Conservation (phyloP, 2,888 invertebrate genomes). For the Liodrosophila aerea region DNA sequence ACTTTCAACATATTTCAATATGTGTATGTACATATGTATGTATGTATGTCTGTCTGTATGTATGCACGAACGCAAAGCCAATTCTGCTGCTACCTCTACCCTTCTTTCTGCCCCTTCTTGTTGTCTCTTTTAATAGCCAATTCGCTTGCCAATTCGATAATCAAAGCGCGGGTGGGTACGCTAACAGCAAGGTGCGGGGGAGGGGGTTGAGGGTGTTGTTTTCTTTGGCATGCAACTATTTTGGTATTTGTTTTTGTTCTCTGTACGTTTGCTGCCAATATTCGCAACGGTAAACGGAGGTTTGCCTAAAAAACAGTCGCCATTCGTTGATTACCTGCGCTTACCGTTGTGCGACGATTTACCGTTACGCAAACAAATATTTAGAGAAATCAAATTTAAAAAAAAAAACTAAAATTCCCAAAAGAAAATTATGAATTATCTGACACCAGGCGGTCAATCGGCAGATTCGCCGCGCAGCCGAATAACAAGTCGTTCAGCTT, state of each 20-base stretch:
- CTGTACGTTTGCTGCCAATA: background rate
- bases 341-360: constrained; percentile 10
- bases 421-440: constrained; percentile 44
- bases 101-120: constrained; percentile 2
- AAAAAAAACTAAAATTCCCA: constrained; percentile 5
- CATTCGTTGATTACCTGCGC: constrained; percentile 31
- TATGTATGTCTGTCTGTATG: no score
- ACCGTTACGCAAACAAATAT: constrained; percentile 23
- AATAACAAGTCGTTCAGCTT: constrained; percentile 38
- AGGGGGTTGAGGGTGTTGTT: constrained; percentile 5
- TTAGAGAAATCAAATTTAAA: constrained; percentile 11
- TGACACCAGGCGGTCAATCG: constrained; percentile 17
- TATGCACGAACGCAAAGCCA: no score
- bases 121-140: constrained; percentile 40
- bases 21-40: no score
- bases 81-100: no score
- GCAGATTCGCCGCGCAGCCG: constrained; percentile 7
- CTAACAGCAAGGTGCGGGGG: background rate
- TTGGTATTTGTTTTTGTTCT: background rate
- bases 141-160: constrained; percentile 52
- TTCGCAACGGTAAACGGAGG: background rate
- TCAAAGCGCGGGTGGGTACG: background rate
- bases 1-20: no score
- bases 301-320: constrained; percentile 5
- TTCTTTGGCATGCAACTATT: constrained; percentile 1